Base-by-base conservation (phyloP, 2,113 vertebrate genomes). In the Dunckerocampus dactyliophorus region DNA sequence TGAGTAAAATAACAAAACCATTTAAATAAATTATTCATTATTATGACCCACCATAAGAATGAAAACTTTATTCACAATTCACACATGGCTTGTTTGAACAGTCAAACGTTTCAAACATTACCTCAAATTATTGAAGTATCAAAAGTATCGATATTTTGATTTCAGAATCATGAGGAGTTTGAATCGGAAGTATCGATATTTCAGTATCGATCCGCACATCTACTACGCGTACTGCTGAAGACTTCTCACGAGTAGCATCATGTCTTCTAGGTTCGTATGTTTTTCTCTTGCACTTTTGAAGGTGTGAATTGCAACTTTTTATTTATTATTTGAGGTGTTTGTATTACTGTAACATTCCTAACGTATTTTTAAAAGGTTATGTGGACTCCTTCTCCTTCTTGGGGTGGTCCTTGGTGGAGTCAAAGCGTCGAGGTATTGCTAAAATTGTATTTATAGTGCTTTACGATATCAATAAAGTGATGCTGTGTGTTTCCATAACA, bases 341-440 rank as follows among this genome's bases (percentile, higher is more conserved):
- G 14, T 54, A 16, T 8, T 56, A n/a, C 16, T 37, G 2, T 11
- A 42, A 6, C 34, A 57, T 22, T 59, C 15, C 16, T 34, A 34
- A 43, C 24, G 11, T 75, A 47, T 67, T 39, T 14, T 59, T 3
- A 43, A 0, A 66, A 85, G 82, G 58, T 43, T 77, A 10, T 48
- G 31, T 67, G 67, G 56, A 42, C 24, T 74, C 37, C 59, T 85
- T 15, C 22, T 55, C 21, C 22, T 84, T 1, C 51, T 87, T 8
- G 28, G 59, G 1, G 68, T 69, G 8, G 65, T 49, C 28, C 51
- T 75, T 59, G 19, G 11, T 65, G 76, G 65, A 37, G 49, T 79
- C 53, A 24, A 83, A 43, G 78, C 80, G 65, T 69, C 73, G 54
- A 83, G 83, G 82, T 86, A 81, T 21, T 11, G 17, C 47, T 49